Evolutionary conservation across 2,888 invertebrate species (phyloP), one percentile per base, ranked within the genome.

Genomic region (Drosophila anomelani): DNA sequence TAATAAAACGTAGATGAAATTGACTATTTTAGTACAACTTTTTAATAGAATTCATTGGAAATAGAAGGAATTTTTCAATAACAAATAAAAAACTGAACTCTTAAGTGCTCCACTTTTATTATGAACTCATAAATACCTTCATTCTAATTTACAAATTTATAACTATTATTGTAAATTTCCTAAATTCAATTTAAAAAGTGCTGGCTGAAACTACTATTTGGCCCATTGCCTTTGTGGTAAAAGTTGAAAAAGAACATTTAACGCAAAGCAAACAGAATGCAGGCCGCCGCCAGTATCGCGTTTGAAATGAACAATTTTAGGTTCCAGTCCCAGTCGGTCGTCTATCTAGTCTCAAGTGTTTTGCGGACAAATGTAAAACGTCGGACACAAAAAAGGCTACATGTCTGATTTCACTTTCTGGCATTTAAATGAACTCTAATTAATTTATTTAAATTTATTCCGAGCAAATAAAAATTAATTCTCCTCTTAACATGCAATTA

Each of bases 231-330:
- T 29, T n/a, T 41, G 41, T 23, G 44, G 54, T 47, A 69, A 60
- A 67, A 78, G 71, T 73, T 60, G 66, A 58, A 74, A 66, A 62
- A 66, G 57, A 75, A 55, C 49, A 41, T n/a, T 74, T 56, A 44
- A 43, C 46, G 39, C 47, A 61, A 67, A 69, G 58, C 67, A 58
- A 71, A 56, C 67, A 32, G 47, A 69, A 59, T 66, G 58, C 54
- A 67, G 70, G n/a, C n/a, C n/a, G 62, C 63, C 73, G 39, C 38
- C 34, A 68, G 34, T 36, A 64, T 64, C 44, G 74, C 57, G 67
- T 34, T 63, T 20, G 46, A 56, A 73, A 46, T 64, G 64, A 72
- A 41, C 73, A 49, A 44, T 71, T 53, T 54, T 41, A 23, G 71
- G 29, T 66, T 63, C 56, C 56, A 70, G 68, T 67, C 41, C 47